Base-by-base conservation (phyloP, 2,888 invertebrate genomes). In the Danaus chrysippus region DNA sequence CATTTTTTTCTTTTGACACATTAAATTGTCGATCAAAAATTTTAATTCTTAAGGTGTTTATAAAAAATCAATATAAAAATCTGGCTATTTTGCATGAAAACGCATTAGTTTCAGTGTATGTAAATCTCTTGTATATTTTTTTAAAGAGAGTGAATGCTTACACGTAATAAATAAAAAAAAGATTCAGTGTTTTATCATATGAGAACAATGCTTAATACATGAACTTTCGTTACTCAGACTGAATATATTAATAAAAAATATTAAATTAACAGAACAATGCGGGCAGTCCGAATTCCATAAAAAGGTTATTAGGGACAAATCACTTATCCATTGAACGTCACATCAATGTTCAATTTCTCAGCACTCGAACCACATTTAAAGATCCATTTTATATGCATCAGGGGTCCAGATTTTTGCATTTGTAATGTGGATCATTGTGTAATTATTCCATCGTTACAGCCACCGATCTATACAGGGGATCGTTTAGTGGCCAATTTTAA, bases 401-500 rank as follows among this genome's bases (percentile, higher is more conserved):
- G 76, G 76, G 82, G 75, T 77, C 79, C 77, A 79, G 84, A 86
- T 89, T 90, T 89, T 90, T 89, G 89, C 88, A 90, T 89, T 83
- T 81, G 84, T 87, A 88, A 88, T 87, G 77, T 79, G 83, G 83
- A 87, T 89, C 87, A 86, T 83, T 82, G 81, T 83, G 86, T 86
- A 87, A 90, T 90, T 89, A 90, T 87, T 87, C 87, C 79, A 77
- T 86, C 86, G 86, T 89, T 89, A 87, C 83, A 78, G 74, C 73
- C 15, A 79, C 82, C 85, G 82, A 86, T 86, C 86, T 83, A 82
- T 82, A 71, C 65, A 61, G 59, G 71, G 62, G 73, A 74, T 59
- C 62, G 70, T 69, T 72, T 70, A 70, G 73, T 70, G 64, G 71
- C 67, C 72, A 73, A 73, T 77, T 84, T 79, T 71, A 75, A 77